A percentile compares a stretch with the other conserved stretches of the same genome.
Evolutionary conservation across 2,888 invertebrate species (phyloP).

Genomic region (Sicus ferrugineus): DNA sequence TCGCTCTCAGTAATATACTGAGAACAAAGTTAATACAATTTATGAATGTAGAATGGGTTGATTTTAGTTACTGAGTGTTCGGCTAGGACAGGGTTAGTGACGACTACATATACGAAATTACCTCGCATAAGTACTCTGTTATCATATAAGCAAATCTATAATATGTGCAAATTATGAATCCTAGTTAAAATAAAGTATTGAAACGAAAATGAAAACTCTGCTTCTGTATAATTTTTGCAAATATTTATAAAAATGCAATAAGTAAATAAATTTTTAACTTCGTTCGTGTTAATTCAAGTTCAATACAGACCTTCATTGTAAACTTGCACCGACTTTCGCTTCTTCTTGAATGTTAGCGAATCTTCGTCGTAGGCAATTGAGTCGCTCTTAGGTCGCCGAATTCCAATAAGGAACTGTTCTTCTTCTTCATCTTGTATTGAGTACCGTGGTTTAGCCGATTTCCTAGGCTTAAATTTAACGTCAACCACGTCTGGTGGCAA

Average conservation of each 20-base stretch:
- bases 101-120: conserved; percentile 52
- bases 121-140: conserved; percentile 62
- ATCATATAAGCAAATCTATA: conserved; percentile 61
- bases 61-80: background rate
- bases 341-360: conserved; percentile 75
- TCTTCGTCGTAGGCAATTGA: conserved; percentile 70
- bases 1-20: no score
- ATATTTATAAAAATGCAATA: conserved; percentile 2
- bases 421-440: conserved; percentile 69
- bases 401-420: conserved; percentile 67
- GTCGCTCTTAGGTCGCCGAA: conserved; percentile 66
- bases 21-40: no score
- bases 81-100: conserved; percentile 47
- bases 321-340: conserved; percentile 73
- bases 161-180: background rate
- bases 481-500: conserved; percentile 64
- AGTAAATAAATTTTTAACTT: background rate
- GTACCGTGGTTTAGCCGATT: conserved; percentile 65
- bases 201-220: background rate
- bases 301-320: conserved; percentile 65
- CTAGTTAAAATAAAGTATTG: background rate
- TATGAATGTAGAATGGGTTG: background rate
- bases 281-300: no score
- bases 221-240: conserved; percentile 18
- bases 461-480: conserved; percentile 66